Evolutionary conservation across 1,140 invertebrate genomes (phyloP).

Genomic region (Eriocheir sinensis): DNA sequence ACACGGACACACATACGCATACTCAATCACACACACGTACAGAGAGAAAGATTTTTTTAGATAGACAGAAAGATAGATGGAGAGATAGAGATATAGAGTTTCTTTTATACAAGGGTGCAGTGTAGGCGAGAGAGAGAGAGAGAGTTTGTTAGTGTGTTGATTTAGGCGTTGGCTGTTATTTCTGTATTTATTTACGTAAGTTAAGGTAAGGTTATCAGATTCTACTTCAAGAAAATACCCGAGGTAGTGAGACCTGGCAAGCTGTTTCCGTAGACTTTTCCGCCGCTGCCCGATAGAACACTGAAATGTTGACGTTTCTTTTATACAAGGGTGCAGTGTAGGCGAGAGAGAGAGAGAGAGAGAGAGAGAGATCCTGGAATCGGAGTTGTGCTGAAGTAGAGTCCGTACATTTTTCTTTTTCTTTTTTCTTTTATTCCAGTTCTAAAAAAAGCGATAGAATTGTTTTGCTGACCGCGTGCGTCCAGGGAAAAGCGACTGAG

Average conservation of each 20-base stretch:
- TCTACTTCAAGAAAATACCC: too few species aligned
- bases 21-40: not conserved
- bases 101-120: too few species aligned
- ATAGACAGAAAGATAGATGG: not conserved
- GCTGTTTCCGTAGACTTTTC: too few species aligned
- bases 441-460: not conserved
- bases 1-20: too few species aligned
- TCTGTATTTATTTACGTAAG: too few species aligned
- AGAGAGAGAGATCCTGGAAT: not conserved
- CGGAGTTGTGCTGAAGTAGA: not conserved
- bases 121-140: constrained; percentile 4
- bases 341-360: constrained; percentile 1
- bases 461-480: not conserved
- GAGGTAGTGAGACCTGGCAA: too few species aligned
- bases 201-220: too few species aligned
- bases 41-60: not conserved
- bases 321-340: too few species aligned
- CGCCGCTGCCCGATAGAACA: too few species aligned
- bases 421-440: not conserved
- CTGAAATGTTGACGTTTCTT: too few species aligned
- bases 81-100: not conserved
- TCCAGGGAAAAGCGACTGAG: not conserved
- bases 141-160: too few species aligned
- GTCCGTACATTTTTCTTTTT: not conserved
- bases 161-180: too few species aligned